Evolutionary conservation across 2,797 vertebrate genomes (phyloP).

Genomic region (Notamacropus eugenii): DNA sequence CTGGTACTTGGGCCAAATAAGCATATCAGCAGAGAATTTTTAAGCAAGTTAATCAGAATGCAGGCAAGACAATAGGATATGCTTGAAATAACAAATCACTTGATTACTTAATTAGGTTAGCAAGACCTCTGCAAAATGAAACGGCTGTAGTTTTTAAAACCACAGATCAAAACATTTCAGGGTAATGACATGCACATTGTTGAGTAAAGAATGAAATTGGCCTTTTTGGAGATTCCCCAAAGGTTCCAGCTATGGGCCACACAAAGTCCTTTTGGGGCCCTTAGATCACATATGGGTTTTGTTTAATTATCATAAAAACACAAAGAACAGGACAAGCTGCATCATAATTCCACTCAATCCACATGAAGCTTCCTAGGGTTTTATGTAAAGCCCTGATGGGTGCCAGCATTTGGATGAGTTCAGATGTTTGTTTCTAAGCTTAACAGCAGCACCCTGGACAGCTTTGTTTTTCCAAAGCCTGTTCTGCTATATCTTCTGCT

Average conservation of each 20-base stretch:
- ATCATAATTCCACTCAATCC: conserved; percentile 44
- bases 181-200: conserved; percentile 35
- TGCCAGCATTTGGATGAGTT: conserved; percentile 53
- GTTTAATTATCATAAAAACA: conserved; percentile 57
- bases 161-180: conserved; percentile 56
- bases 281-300: conserved; percentile 2
- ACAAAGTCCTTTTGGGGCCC: conserved; percentile 6
- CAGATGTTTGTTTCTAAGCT: conserved; percentile 60
- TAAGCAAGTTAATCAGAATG: conserved; percentile 75
- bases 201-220: conserved; percentile 35
- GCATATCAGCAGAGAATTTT: conserved; percentile 51
- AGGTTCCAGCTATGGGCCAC: background rate
- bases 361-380: conserved; percentile 39
- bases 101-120: conserved; percentile 78
- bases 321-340: conserved; percentile 41
- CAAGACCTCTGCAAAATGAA: conserved; percentile 62
- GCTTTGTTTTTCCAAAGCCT: conserved; percentile 42
- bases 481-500: conserved; percentile 23
- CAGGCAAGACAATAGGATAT: conserved; percentile 73
- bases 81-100: conserved; percentile 70
- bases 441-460: conserved; percentile 47
- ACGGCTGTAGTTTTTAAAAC: conserved; percentile 38
- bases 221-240: conserved; percentile 35
- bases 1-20: conserved; percentile 65
- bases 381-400: conserved; percentile 54